These are phyloP conservation scores for Mionectes macconnelli DNA, from an alignment of 2,113 vertebrate genomes.

Conservation along the genomic window DNA sequence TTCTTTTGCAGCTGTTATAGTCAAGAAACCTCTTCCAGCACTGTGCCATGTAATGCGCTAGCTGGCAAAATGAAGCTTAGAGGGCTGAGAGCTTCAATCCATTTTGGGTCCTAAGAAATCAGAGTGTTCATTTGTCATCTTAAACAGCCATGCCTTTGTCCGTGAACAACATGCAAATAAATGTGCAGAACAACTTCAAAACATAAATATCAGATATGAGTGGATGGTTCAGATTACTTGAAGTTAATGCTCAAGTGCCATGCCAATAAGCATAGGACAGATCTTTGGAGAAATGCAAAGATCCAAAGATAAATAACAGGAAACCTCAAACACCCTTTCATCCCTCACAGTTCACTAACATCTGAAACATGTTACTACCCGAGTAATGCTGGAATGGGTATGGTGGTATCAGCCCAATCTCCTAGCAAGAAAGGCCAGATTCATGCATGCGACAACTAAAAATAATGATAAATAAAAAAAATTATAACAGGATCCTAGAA, in stretches of 20 bases:
- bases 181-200: background rate
- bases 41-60: background rate
- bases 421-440: background rate
- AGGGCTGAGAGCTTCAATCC: background rate
- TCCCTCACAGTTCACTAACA: background rate
- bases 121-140: background rate
- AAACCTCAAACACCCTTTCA: conserved; percentile 30
- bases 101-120: conserved; percentile 2
- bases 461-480: background rate
- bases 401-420: background rate
- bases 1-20: background rate
- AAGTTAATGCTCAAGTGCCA: background rate
- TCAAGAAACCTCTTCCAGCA: background rate
- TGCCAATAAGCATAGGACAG: background rate
- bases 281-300: background rate
- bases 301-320: background rate
- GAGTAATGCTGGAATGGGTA: background rate
- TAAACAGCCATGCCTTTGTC: background rate
- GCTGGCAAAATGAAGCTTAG: background rate
- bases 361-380: background rate
- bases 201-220: background rate
- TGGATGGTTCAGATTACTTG: background rate
- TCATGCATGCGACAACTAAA: too few species aligned
- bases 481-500: background rate
- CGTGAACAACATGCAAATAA: background rate